phyloP scores from a whole-genome alignment of 2,113 vertebrate genomes.

The Chloebia gouldiae region DNA sequence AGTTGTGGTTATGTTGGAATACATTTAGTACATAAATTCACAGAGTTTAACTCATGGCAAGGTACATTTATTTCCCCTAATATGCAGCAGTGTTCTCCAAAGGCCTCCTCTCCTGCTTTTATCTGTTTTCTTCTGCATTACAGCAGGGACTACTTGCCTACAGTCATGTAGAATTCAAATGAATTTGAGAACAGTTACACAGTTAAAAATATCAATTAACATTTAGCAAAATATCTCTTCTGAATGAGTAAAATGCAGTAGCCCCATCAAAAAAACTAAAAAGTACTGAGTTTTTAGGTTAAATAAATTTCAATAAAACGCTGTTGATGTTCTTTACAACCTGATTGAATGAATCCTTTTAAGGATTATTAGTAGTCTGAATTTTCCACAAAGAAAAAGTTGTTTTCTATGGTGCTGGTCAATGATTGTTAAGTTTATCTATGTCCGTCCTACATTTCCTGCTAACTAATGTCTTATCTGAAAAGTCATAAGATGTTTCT shows the following conservation, averaged over 20 bases:
- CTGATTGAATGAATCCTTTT: neutral
- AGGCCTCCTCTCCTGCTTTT: neutral
- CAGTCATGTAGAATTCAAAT: neutral
- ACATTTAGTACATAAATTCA: neutral
- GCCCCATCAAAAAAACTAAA: fast-evolving
- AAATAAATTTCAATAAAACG: neutral
- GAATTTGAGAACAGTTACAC: neutral
- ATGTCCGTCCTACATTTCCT: neutral
- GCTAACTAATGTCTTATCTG: neutral
- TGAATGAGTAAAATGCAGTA: neutral
- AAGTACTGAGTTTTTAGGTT: neutral
- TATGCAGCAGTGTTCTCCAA: neutral
- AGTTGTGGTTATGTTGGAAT: neutral
- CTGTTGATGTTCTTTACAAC: neutral
- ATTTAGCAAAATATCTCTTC: neutral
- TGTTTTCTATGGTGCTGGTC: neutral
- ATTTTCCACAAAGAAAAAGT: neutral
- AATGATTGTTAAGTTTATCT: neutral
- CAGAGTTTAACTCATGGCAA: neutral
- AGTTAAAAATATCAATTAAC: neutral
- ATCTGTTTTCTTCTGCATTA: neutral
- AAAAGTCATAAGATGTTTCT: neutral
- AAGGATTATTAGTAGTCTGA: neutral
- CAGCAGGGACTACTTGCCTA: neutral
- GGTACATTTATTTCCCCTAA: neutral